Percentiles rank a stretch among this genome's conserved stretches.
Evolutionary conservation across 2,888 invertebrate species (phyloP).

Genomic region (Caenorhabditis imperialis): DNA sequence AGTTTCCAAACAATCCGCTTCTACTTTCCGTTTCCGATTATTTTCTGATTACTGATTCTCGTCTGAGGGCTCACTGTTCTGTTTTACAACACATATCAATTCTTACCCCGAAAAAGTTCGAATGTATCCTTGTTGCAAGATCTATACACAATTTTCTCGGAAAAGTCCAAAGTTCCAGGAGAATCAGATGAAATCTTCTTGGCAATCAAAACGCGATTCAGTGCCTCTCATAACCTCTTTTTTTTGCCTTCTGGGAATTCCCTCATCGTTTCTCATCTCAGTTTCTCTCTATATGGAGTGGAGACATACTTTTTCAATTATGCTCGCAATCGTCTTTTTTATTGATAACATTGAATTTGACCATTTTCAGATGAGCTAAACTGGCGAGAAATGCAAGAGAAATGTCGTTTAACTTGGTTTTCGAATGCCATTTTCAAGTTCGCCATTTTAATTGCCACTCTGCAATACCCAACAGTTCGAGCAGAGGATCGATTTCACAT

Average conservation of each 20-base stretch:
- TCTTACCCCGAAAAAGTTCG: no score
- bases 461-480: neutral
- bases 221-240: slow-evolving; percentile 35
- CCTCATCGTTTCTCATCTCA: slow-evolving; percentile 14
- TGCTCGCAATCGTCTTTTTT: no score
- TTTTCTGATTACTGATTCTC: no score
- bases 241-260: slow-evolving; percentile 11
- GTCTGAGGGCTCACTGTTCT: no score
- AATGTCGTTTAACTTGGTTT: slow-evolving; percentile 54
- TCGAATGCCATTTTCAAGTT: slow-evolving; percentile 18
- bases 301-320: no score
- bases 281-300: slow-evolving; percentile 35
- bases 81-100: no score
- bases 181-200: slow-evolving; percentile 32
- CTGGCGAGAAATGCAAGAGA: slow-evolving; percentile 44
- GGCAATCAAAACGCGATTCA: slow-evolving; percentile 35
- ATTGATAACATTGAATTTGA: slow-evolving; percentile 2
- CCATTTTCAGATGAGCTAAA: slow-evolving; percentile 54
- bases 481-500: slow-evolving; percentile 51
- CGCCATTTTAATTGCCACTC: no score
- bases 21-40: no score
- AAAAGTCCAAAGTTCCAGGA: slow-evolving; percentile 21
- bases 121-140: no score
- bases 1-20: no score
- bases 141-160: slow-evolving; percentile 12